Evolutionary conservation across 2,888 invertebrate species (phyloP).

Genomic region (Flexamia atlantica): DNA sequence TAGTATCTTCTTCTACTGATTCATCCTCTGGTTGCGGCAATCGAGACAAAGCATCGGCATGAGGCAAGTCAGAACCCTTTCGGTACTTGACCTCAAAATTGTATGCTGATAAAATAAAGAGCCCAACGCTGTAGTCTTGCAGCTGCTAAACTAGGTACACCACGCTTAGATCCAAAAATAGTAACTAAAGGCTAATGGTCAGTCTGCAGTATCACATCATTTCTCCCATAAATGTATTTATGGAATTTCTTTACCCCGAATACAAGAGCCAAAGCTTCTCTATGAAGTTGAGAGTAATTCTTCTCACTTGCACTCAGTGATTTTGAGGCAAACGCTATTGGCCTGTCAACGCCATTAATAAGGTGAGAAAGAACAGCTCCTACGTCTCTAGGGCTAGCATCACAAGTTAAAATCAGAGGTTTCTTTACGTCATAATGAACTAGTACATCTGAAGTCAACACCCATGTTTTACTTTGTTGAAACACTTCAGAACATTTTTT

Average conservation of each 20-base stretch:
- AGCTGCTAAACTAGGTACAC: background rate
- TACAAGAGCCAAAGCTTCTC: constrained; percentile 27
- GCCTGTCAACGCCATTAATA: constrained; percentile 40
- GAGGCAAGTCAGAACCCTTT: background rate
- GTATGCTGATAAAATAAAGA: constrained; percentile 7
- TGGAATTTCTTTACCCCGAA: constrained; percentile 58
- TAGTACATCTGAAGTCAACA: constrained; percentile 46
- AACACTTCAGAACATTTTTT: constrained; percentile 47
- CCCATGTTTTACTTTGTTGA: constrained; percentile 35
- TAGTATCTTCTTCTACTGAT: too few relatives aligned
- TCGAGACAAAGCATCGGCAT: background rate
- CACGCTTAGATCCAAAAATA: constrained; percentile 20
- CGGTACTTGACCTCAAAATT: background rate
- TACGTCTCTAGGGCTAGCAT: constrained; percentile 65
- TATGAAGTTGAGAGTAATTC: constrained; percentile 61
- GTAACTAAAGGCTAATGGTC: constrained; percentile 24
- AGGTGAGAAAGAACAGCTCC: constrained; percentile 63
- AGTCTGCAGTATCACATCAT: too few relatives aligned
- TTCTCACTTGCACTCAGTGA: constrained; percentile 53
- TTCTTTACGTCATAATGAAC: constrained; percentile 64
- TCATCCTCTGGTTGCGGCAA: too few relatives aligned
- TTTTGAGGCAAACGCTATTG: constrained; percentile 61
- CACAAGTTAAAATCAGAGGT: constrained; percentile 60
- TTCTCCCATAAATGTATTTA: constrained; percentile 55
- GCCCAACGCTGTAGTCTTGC: constrained; percentile 37